Evolutionary conservation across 2,113 vertebrate species (phyloP).

Genomic region (Rhizomys pruinosus): DNA sequence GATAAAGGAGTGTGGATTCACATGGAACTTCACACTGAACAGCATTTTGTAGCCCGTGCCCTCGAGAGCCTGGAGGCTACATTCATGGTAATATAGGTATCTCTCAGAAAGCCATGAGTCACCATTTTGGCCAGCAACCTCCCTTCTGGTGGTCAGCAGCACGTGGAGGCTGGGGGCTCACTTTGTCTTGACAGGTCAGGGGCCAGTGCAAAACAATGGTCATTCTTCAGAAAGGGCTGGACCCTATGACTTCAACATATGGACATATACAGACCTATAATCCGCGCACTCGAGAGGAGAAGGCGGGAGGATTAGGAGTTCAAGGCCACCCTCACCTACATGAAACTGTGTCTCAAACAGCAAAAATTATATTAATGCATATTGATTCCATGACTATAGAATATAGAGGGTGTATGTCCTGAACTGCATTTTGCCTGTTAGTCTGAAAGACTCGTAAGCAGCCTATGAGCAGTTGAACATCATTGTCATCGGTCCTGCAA

Average conservation of each 20-base stretch:
- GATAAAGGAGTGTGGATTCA: rapidly evolving
- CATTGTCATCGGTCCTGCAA: background rate
- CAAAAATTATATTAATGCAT: background rate
- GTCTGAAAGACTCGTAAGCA: background rate
- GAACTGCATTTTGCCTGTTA: background rate
- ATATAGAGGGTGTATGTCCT: background rate
- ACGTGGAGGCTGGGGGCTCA: background rate
- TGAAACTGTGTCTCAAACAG: background rate
- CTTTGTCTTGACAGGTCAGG: background rate
- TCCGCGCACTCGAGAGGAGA: background rate
- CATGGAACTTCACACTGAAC: rapidly evolving
- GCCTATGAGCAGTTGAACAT: background rate
- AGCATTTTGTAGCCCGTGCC: rapidly evolving
- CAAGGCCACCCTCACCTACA: background rate
- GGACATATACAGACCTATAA: background rate
- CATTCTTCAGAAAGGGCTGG: background rate
- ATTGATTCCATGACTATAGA: background rate
- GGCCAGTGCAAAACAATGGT: background rate
- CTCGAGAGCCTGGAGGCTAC: too few relatives aligned
- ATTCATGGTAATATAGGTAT: background rate
- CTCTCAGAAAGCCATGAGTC: background rate
- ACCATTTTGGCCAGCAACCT: background rate
- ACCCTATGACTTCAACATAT: background rate
- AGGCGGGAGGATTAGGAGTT: background rate
- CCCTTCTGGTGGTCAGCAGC: too few relatives aligned